These are phyloP conservation scores for Tribolium madens DNA, from an alignment of 1,140 invertebrate species.

Conservation along the genomic window DNA sequence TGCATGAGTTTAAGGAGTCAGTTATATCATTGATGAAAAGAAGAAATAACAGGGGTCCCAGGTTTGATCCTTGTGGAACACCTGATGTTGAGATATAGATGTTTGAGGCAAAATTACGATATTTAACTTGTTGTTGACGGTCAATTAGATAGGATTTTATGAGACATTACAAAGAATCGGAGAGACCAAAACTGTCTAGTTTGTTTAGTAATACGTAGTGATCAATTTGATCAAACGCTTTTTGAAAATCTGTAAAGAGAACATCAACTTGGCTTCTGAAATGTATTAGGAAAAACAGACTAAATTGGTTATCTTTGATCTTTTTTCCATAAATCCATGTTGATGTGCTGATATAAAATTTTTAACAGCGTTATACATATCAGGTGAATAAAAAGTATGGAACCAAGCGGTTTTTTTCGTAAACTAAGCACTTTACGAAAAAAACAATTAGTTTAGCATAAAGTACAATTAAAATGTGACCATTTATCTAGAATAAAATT, in stretches of 20 bases:
- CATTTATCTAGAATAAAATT: too few species aligned
- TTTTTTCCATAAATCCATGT: slow-evolving; percentile 36
- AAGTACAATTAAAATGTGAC: too few species aligned
- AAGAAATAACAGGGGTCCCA: slow-evolving; percentile 34
- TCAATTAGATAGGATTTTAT: not conserved
- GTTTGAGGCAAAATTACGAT: not conserved
- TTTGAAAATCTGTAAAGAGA: slow-evolving; percentile 40
- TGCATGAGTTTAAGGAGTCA: not conserved
- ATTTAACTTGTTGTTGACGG: not conserved
- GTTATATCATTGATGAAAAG: slow-evolving; percentile 42
- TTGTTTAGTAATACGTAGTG: not conserved
- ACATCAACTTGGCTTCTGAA: slow-evolving; percentile 14
- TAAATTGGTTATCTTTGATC: slow-evolving; percentile 31
- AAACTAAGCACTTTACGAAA: too few species aligned
- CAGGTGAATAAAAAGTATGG: too few species aligned
- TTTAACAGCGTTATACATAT: too few species aligned
- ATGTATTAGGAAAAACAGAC: slow-evolving; percentile 9
- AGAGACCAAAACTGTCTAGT: not conserved
- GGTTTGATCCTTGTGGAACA: slow-evolving; percentile 43
- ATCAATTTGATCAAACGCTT: slow-evolving; percentile 17
- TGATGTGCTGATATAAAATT: too few species aligned
- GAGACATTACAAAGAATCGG: not conserved
- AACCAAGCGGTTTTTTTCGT: too few species aligned
- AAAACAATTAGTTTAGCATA: too few species aligned
- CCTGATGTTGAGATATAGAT: not conserved